A percentile compares a stretch with the other conserved stretches of the same genome.
Evolutionary conservation across 2,797 vertebrate species (phyloP).

Genomic region (Remorina albescens): DNA sequence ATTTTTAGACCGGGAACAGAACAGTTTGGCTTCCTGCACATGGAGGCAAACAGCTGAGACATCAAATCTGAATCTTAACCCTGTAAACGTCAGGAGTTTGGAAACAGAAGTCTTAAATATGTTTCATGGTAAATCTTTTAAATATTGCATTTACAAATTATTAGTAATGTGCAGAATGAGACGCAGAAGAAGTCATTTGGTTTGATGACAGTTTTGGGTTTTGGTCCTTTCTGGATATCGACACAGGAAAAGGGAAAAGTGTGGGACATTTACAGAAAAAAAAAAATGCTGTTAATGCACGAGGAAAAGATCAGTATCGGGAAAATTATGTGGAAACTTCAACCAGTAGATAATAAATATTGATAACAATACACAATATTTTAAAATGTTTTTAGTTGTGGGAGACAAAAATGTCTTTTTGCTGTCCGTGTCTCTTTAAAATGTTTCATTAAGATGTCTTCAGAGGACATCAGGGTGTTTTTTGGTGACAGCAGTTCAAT

Average conservation of each 20-base stretch:
- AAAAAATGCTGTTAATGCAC: too few relatives aligned
- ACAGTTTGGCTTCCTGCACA: not conserved
- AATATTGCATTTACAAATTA: not conserved
- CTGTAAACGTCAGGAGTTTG: not conserved
- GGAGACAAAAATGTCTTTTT: not conserved
- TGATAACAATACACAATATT: too few relatives aligned
- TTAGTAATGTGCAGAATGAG: not conserved
- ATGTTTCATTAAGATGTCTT: not conserved
- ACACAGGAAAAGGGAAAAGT: too few relatives aligned
- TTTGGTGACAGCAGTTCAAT: not conserved
- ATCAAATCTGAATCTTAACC: not conserved
- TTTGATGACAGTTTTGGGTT: too few relatives aligned
- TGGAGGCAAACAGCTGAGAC: not conserved
- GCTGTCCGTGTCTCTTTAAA: not conserved
- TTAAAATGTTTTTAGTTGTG: not conserved
- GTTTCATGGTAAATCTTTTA: not conserved
- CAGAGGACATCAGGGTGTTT: not conserved
- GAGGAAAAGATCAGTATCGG: too few relatives aligned
- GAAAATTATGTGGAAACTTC: too few relatives aligned
- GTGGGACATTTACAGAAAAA: too few relatives aligned
- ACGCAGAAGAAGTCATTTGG: too few relatives aligned
- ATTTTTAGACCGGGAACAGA: constrained; percentile 13
- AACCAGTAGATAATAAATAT: too few relatives aligned
- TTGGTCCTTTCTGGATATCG: too few relatives aligned
- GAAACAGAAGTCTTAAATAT: not conserved